phyloP scores from a whole-genome alignment of 2,888 invertebrate genomes.

The Dimorphilus gyrociliatus region DNA sequence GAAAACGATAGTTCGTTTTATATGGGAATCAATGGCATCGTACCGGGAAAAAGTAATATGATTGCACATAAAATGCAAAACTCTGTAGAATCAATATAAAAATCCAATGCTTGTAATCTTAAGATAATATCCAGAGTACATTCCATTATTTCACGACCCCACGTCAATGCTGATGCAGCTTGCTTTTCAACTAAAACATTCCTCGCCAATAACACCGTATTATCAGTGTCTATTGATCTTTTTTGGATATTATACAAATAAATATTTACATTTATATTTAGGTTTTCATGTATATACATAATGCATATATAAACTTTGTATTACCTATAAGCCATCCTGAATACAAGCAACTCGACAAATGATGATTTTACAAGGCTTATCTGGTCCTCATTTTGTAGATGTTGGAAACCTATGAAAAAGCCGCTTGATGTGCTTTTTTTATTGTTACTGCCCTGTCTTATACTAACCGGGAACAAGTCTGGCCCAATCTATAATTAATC shows the following conservation, averaged over 20 bases:
- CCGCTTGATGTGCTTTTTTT: neutral
- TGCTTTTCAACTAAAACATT: too few species aligned
- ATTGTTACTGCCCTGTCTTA: neutral
- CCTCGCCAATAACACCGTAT: too few species aligned
- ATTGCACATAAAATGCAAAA: constrained; percentile 33
- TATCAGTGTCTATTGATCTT: too few species aligned
- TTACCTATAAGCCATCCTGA: constrained; percentile 32
- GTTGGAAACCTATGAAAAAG: constrained; percentile 23
- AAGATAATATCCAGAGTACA: constrained; percentile 28
- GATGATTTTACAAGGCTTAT: constrained; percentile 34
- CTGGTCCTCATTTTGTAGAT: constrained; percentile 29
- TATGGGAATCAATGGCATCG: too few species aligned
- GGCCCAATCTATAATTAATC: constrained; percentile 36
- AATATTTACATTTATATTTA: too few species aligned
- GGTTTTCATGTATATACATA: too few species aligned
- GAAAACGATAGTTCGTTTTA: too few species aligned
- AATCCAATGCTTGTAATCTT: constrained; percentile 20
- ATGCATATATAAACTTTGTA: constrained; percentile 1
- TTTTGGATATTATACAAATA: too few species aligned
- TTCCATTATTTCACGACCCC: constrained; percentile 30
- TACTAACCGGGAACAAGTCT: constrained; percentile 32
- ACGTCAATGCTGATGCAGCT: constrained; percentile 26
- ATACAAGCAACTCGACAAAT: constrained; percentile 35
- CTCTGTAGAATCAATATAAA: constrained; percentile 27
- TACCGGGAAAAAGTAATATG: constrained; percentile 35